These are phyloP conservation scores for Xenopus tropicalis DNA, from an alignment of 2,113 vertebrate genomes.

Conservation along the genomic window DNA sequence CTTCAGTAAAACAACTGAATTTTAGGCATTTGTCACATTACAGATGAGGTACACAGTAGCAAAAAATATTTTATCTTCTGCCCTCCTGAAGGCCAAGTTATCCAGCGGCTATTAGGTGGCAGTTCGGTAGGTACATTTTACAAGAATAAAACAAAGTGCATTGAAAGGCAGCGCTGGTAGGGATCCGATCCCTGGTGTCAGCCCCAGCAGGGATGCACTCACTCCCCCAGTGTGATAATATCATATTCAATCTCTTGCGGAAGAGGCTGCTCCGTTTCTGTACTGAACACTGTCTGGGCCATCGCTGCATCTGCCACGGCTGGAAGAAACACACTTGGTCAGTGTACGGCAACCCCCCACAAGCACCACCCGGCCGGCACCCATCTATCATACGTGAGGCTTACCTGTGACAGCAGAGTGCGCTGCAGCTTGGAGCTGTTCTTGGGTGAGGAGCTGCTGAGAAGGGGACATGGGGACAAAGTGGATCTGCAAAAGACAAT, in stretches of 20 bases:
- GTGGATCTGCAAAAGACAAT: constrained; percentile 72
- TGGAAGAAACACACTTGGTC: constrained; percentile 46
- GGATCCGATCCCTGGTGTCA: neutral
- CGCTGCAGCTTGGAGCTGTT: constrained; percentile 83
- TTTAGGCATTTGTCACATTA: no score
- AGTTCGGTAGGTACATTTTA: neutral
- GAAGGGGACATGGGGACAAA: constrained; percentile 84
- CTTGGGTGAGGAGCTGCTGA: constrained; percentile 83
- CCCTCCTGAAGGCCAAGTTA: neutral
- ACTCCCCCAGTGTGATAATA: constrained; percentile 84
- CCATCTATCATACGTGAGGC: no score
- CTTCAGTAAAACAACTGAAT: no score
- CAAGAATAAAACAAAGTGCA: neutral
- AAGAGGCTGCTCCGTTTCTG: constrained; percentile 84
- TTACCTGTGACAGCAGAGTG: constrained; percentile 88
- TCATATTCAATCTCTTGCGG: constrained; percentile 88
- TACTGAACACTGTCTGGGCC: constrained; percentile 74
- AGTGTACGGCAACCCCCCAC: neutral
- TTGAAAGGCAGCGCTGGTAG: neutral
- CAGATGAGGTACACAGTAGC: neutral
- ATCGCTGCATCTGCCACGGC: constrained; percentile 86
- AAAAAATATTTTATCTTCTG: neutral
- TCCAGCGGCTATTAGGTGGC: neutral
- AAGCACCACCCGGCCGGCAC: no score
- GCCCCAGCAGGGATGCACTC: constrained; percentile 23